Conservation (phyloP, 2,888 invertebrate species). For the Xiphydria camelus region DNA sequence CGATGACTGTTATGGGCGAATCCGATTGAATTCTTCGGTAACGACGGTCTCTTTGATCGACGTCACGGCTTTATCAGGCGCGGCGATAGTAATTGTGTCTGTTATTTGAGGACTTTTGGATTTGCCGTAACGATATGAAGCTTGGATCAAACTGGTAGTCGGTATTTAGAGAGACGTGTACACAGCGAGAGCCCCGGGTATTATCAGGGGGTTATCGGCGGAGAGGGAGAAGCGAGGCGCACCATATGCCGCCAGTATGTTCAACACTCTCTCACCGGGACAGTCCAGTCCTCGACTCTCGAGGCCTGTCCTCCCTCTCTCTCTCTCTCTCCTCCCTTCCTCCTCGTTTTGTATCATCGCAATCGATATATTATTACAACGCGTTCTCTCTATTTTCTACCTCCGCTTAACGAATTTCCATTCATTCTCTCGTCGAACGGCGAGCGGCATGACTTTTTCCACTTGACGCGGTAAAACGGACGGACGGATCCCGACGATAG, state of each 20-base stretch:
- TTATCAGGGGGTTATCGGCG: slow-evolving; percentile 47
- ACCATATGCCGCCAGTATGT: slow-evolving; percentile 51
- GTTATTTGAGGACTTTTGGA: slow-evolving; percentile 9
- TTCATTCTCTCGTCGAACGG: not conserved
- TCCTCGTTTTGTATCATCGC: slow-evolving; percentile 31
- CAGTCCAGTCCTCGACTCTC: slow-evolving; percentile 36
- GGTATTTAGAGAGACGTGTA: slow-evolving; percentile 18
- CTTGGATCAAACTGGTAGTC: slow-evolving; percentile 28
- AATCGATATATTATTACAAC: slow-evolving; percentile 53
- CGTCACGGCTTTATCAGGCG: no score
- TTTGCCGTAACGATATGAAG: slow-evolving; percentile 18
- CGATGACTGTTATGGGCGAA: no score
- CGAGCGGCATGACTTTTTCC: not conserved
- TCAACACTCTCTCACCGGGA: slow-evolving; percentile 46
- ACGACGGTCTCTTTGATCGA: no score
- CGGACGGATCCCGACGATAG: not conserved
- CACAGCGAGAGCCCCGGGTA: slow-evolving; percentile 22
- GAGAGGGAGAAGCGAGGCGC: slow-evolving; percentile 19
- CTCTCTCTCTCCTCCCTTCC: slow-evolving; percentile 14
- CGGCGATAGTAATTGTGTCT: no score
- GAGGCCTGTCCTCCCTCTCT: slow-evolving; percentile 18
- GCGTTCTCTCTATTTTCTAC: slow-evolving; percentile 36
- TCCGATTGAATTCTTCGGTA: no score
- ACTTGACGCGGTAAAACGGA: not conserved
- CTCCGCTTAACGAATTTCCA: not conserved